A percentile compares a stretch with the other conserved stretches of the same genome.
These are phyloP conservation scores for Margaritifera margaritifera DNA, from an alignment of 2,888 invertebrate genomes.

Conservation along the genomic window DNA sequence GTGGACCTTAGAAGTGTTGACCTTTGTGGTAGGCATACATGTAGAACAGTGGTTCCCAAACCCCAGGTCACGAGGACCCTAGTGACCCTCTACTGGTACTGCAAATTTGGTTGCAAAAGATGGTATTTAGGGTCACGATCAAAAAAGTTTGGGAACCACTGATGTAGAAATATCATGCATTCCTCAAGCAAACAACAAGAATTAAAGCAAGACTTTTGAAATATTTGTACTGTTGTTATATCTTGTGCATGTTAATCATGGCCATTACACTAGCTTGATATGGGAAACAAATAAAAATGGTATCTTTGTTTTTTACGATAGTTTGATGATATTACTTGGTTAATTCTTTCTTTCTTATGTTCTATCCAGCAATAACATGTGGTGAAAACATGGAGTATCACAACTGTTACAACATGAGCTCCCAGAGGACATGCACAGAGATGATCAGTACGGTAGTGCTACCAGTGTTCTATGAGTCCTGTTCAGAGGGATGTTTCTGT, in stretches of 20 bases:
- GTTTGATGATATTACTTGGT: background rate
- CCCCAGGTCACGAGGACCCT: no score
- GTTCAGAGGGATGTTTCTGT: constrained; percentile 55
- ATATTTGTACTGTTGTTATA: no score
- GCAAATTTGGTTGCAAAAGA: no score
- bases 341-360: background rate
- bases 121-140: no score
- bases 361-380: constrained; percentile 30
- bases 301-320: no score
- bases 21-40: constrained; percentile 48
- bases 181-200: no score
- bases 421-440: constrained; percentile 28
- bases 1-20: constrained; percentile 34
- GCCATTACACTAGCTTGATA: no score
- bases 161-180: background rate
- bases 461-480: constrained; percentile 3
- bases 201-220: no score
- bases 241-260: no score
- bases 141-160: no score
- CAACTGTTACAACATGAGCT: constrained; percentile 28
- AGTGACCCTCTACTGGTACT: no score
- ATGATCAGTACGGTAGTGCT: constrained; percentile 1
- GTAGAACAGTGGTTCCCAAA: background rate
- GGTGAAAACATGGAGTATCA: constrained; percentile 43
- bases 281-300: no score